Evolutionary conservation across 1,140 invertebrate genomes (phyloP).

Genomic region (Tachypleus tridentatus): DNA sequence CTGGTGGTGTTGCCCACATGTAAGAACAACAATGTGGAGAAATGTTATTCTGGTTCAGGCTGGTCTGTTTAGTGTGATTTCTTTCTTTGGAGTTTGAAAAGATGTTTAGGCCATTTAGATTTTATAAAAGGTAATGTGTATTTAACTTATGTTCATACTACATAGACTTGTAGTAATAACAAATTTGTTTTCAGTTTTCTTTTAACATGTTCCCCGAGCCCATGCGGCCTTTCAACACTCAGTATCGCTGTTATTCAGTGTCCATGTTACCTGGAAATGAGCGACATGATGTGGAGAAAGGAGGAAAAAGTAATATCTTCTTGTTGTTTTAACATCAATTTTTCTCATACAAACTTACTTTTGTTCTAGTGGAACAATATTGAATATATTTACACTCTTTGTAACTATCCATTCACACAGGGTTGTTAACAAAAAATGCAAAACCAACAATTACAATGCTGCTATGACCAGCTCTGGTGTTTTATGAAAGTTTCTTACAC

Average conservation of each 20-base stretch:
- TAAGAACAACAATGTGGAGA: no score
- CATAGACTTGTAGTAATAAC: no score
- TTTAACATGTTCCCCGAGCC: constrained; percentile 31
- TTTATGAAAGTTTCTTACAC: no score
- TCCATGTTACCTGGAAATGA: constrained; percentile 92
- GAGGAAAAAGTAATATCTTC: constrained; percentile 74
- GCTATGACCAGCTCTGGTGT: no score
- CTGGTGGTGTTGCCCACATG: no score
- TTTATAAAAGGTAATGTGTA: no score
- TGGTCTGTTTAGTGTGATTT: no score
- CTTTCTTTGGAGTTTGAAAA: no score
- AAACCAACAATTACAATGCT: no score
- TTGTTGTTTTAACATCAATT: constrained; percentile 4
- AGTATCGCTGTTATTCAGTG: constrained; percentile 79
- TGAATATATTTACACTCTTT: constrained; percentile 7
- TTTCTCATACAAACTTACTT: constrained; percentile 1
- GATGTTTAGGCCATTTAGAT: no score
- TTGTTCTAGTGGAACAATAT: constrained; percentile 6
- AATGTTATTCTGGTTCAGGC: no score
- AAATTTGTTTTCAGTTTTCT: constrained; percentile 20
- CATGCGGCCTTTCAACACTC: constrained; percentile 51
- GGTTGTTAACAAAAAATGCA: constrained; percentile 3
- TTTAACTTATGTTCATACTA: no score
- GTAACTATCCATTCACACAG: not conserved
- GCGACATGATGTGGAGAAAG: constrained; percentile 87